Evolutionary conservation across 2,888 invertebrate species (phyloP).

Genomic region (Drepanosiphum platanoidis): DNA sequence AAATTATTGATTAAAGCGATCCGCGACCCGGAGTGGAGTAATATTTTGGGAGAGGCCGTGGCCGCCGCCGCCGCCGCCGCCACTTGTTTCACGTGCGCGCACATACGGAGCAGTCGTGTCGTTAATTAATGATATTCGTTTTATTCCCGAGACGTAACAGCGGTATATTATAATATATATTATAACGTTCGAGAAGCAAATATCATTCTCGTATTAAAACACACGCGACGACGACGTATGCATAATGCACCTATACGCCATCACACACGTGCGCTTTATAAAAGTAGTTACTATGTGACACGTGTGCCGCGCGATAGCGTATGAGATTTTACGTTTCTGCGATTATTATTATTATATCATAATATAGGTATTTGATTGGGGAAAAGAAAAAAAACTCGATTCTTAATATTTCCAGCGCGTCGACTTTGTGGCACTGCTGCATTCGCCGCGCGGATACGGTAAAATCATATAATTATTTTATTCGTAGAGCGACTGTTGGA

Average conservation of each 20-base stretch:
- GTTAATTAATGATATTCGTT: slow-evolving; percentile 1
- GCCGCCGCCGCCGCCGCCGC: neutral
- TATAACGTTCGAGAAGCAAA: neutral
- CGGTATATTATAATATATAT: neutral
- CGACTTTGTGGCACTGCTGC: too few relatives aligned
- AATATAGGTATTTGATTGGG: neutral
- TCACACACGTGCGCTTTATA: neutral
- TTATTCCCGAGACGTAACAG: neutral
- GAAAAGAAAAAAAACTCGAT: too few relatives aligned
- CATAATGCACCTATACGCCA: neutral
- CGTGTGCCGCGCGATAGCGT: too few relatives aligned
- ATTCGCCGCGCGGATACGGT: too few relatives aligned
- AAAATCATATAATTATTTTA: too few relatives aligned
- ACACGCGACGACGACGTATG: neutral
- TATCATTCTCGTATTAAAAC: neutral
- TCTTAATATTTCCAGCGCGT: too few relatives aligned
- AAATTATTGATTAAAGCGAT: slow-evolving; percentile 38
- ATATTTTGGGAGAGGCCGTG: slow-evolving; percentile 34
- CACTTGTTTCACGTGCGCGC: neutral
- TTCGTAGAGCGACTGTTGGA: too few relatives aligned
- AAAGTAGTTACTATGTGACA: neutral
- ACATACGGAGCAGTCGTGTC: neutral
- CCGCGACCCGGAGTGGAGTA: slow-evolving; percentile 7
- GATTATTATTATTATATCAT: neutral
- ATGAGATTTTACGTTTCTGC: too few relatives aligned